Conservation (phyloP, 2,888 invertebrate species). For the Cordylochernes scorpioides region DNA sequence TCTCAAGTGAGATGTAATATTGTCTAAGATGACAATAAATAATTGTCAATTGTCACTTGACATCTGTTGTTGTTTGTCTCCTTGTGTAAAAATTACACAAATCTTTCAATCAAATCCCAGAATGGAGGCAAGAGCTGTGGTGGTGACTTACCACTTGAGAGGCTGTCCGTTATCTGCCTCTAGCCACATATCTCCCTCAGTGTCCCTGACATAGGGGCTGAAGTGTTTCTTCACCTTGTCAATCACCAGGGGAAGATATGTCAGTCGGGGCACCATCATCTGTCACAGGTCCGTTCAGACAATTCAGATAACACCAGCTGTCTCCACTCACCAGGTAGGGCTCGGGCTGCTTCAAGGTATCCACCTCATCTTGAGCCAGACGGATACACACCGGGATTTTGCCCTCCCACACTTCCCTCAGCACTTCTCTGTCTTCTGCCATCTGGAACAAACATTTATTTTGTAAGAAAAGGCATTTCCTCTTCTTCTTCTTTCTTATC, state of each 20-base stretch:
- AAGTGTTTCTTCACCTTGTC: constrained; percentile 84
- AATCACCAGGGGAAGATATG: constrained; percentile 76
- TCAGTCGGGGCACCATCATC: constrained; percentile 69
- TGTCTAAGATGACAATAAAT: too few species aligned
- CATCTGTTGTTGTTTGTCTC: too few species aligned
- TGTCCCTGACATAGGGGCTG: too few species aligned
- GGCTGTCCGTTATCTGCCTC: constrained; percentile 75
- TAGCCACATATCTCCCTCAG: constrained; percentile 77
- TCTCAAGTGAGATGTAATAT: too few species aligned
- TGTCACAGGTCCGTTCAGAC: too few species aligned
- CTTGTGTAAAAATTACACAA: too few species aligned
- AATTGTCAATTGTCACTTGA: too few species aligned
- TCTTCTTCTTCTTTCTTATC: too few species aligned
- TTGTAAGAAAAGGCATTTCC: too few species aligned
- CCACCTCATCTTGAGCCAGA: constrained; percentile 60
- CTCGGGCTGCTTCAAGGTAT: constrained; percentile 64
- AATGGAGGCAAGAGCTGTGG: constrained; percentile 3
- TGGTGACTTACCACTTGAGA: constrained; percentile 52
- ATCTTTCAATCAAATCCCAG: too few species aligned
- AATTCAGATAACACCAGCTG: too few species aligned
- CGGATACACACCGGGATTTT: constrained; percentile 77
- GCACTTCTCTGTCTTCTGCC: constrained; percentile 82
- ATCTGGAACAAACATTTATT: too few species aligned
- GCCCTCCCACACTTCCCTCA: constrained; percentile 84
- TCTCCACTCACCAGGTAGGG: constrained; percentile 39